Evolutionary conservation across 2,888 invertebrate species (phyloP), one percentile per base, ranked within the genome.

Genomic region (Geotrupes spiniger): DNA sequence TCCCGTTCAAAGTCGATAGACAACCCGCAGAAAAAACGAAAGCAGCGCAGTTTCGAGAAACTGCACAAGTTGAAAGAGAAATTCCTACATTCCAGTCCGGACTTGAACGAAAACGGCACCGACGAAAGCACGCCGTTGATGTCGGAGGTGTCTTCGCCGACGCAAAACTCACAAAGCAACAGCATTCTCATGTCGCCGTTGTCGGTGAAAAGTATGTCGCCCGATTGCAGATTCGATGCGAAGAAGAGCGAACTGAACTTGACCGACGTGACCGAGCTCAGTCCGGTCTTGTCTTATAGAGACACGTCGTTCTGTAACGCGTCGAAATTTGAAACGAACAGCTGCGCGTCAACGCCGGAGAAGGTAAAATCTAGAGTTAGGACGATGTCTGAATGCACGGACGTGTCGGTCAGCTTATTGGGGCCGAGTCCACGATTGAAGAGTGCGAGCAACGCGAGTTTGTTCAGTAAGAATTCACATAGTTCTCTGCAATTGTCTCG

Each of bases 81-180:
- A 54, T 57, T 73, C 10, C 50, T 72, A 12, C 68, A 70, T 52
- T 70, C 71, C 5, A 71, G 65, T 56, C 68, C 65, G 0, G 69
- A 51, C 15, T 12, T 47, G 16, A 68, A 70, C 36, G 70, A 70
- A 25, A 63, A 56, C 39, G 42, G 54, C 2, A 69, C 80, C 65
- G 84, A 85, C 66, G 87, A 87, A 63, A 81, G 81, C 57, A 83
- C 85, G 1, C 84, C 84, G 46, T 75, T 86, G 50, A 83, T 86
- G 4, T 78, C 78, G 0, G 70, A 71, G 53, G 58, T 68, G 6
- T 70, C 68, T 3, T 63, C 68, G 1, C 53, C 59, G 6, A 46
- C 59, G 1, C 46, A 46, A 45, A 65, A 66, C 5, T 66, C 68
- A 0, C 59, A 58, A 36, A 65, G 68, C 2, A 33, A 33, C 33